Percentiles rank a stretch among this genome's conserved stretches.
Conservation (phyloP, 2,888 invertebrate species). For the Yponomeuta cagnagella region DNA sequence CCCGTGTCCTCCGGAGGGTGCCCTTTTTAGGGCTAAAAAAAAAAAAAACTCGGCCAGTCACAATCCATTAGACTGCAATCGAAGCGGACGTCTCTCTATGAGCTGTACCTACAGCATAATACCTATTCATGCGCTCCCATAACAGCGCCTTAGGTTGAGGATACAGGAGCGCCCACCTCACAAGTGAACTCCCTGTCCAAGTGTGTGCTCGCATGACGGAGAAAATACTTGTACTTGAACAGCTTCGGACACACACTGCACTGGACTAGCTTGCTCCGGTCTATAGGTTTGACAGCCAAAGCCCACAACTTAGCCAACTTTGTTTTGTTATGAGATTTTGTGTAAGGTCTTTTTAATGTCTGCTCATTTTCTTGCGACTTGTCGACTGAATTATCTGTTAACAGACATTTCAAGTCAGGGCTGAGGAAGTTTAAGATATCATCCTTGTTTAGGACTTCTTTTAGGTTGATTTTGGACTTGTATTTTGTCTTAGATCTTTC, state of each 20-base stretch:
- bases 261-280: slow-evolving; percentile 14
- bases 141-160: background rate
- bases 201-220: slow-evolving; percentile 17
- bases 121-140: too few relatives aligned
- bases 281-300: slow-evolving; percentile 14
- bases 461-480: background rate
- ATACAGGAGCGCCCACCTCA: slow-evolving; percentile 9
- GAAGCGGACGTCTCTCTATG: too few relatives aligned
- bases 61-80: too few relatives aligned
- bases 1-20: too few relatives aligned
- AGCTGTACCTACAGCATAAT: too few relatives aligned
- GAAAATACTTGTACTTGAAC: slow-evolving; percentile 15
- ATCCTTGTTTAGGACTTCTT: background rate
- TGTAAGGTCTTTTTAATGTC: background rate
- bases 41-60: too few relatives aligned
- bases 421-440: background rate
- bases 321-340: background rate
- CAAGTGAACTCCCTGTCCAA: slow-evolving; percentile 19
- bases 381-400: background rate
- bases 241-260: slow-evolving; percentile 16
- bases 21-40: too few relatives aligned
- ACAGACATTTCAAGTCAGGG: background rate
- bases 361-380: background rate
- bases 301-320: background rate
- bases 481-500: background rate